Conservation (phyloP, 2,113 vertebrate species). For the Indicator indicator region DNA sequence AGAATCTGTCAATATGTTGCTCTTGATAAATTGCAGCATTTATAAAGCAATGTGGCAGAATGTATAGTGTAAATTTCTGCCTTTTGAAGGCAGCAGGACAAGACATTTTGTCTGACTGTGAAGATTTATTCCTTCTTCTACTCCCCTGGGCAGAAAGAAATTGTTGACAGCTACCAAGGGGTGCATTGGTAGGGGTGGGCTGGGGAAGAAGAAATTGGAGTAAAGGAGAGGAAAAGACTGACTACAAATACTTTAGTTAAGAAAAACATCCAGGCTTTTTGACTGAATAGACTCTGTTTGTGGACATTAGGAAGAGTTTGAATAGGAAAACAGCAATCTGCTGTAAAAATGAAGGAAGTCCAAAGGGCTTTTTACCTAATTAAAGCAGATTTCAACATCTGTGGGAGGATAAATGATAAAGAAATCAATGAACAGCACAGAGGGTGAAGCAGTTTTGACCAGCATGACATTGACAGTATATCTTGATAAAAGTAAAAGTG, state of each 20-base stretch:
- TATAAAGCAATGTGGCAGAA: background rate
- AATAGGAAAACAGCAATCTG: background rate
- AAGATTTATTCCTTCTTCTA: background rate
- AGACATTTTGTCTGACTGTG: background rate
- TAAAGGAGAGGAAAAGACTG: background rate
- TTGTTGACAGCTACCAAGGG: background rate
- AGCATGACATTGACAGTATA: background rate
- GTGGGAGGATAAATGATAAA: background rate
- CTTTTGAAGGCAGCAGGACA: background rate
- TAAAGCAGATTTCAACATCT: background rate
- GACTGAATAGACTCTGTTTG: background rate
- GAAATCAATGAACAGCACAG: background rate
- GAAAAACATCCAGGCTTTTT: too few relatives aligned
- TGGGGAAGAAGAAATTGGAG: background rate
- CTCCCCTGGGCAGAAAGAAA: background rate
- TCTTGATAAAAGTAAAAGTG: background rate
- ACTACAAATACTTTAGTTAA: too few relatives aligned
- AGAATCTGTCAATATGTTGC: background rate
- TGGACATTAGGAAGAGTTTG: background rate
- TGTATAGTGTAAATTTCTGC: background rate
- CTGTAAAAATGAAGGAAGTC: background rate
- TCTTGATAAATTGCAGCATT: background rate
- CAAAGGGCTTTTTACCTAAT: background rate
- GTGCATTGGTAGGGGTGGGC: background rate
- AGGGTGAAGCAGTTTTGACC: background rate